These are phyloP conservation scores for Carassius carassius DNA, from an alignment of 2,113 vertebrate genomes.

Conservation along the genomic window DNA sequence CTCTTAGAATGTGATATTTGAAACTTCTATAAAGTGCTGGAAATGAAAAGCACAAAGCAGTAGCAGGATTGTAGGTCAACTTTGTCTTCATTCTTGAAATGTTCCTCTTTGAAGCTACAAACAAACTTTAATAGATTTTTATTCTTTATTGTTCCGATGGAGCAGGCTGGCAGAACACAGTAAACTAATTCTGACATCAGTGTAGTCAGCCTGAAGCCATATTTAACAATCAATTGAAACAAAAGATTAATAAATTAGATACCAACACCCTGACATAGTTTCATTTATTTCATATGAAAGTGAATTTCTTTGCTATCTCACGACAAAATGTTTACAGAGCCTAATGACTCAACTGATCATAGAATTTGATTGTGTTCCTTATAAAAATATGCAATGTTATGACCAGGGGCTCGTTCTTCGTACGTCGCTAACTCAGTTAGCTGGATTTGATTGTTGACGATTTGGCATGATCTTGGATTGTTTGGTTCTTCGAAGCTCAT, in stretches of 20 bases:
- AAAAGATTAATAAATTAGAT: constrained; percentile 73
- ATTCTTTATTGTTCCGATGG: neutral
- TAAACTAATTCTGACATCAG: constrained; percentile 38
- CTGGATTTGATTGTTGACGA: no score
- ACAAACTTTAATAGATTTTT: neutral
- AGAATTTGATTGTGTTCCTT: constrained; percentile 58
- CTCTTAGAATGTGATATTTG: constrained; percentile 47
- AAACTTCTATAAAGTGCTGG: constrained; percentile 41
- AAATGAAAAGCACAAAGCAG: constrained; percentile 58
- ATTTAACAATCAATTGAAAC: constrained; percentile 63
- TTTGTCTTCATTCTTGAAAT: constrained; percentile 18
- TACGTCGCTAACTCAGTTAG: no score
- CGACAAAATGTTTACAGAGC: constrained; percentile 64
- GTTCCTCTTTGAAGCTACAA: constrained; percentile 42
- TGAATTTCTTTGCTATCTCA: constrained; percentile 51
- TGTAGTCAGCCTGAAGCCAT: constrained; percentile 61
- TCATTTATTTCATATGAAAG: constrained; percentile 62
- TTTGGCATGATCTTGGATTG: no score
- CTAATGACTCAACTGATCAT: constrained; percentile 71
- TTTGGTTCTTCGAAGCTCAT: no score
- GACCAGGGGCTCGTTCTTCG: no score
- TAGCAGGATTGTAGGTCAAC: constrained; percentile 21
- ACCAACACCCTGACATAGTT: constrained; percentile 66
- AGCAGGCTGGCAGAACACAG: neutral
- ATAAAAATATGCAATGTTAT: constrained; percentile 55